These are phyloP conservation scores for Erythrolamprus reginae DNA, from an alignment of 2,113 vertebrate genomes.

Conservation along the genomic window DNA sequence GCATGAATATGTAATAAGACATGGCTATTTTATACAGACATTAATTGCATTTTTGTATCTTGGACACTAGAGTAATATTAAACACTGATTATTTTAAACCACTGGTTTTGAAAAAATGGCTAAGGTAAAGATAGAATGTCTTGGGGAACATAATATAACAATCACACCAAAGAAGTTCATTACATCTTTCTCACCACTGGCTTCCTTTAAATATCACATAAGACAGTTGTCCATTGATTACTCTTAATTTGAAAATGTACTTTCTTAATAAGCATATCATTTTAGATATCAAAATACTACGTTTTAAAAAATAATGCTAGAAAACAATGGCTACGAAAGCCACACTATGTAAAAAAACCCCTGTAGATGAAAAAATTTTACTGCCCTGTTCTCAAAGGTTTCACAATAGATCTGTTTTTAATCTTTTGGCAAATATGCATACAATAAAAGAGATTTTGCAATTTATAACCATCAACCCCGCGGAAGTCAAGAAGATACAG, in stretches of 20 bases:
- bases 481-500: not conserved
- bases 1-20: slow-evolving; percentile 68
- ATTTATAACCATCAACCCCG: not conserved
- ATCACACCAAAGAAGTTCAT: not conserved
- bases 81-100: slow-evolving; percentile 77
- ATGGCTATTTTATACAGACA: slow-evolving; percentile 66
- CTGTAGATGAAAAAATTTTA: not conserved
- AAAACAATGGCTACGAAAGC: not conserved
- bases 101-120: slow-evolving; percentile 74
- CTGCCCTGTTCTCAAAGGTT: not conserved
- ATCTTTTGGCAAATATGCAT: not conserved
- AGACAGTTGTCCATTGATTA: not conserved
- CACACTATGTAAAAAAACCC: not conserved
- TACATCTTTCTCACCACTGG: not conserved
- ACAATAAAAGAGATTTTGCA: not conserved
- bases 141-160: slow-evolving; percentile 44
- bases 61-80: slow-evolving; percentile 73
- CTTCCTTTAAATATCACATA: not conserved
- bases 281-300: not conserved
- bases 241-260: not conserved
- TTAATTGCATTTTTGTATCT: slow-evolving; percentile 70
- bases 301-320: not conserved
- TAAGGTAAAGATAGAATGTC: slow-evolving; percentile 34
- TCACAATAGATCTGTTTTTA: not conserved
- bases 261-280: not conserved